Percentiles rank a stretch among this genome's conserved stretches.
Evolutionary conservation across 1,140 invertebrate species (phyloP).

Genomic region (Sipha flava): DNA sequence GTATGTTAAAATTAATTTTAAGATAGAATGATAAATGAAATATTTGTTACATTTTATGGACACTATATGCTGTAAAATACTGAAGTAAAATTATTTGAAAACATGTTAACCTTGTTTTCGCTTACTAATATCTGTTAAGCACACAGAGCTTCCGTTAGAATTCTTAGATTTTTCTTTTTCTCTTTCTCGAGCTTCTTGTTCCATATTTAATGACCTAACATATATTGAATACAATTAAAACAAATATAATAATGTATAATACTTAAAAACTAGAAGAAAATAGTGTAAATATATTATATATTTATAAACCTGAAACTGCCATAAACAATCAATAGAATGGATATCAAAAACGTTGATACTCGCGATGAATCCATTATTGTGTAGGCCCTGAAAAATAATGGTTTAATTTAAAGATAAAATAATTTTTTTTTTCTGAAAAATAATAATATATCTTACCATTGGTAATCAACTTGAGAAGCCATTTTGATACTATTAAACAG

Average conservation of each 20-base stretch:
- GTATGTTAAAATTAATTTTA: no score
- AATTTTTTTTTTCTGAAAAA: neutral
- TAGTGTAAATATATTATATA: neutral
- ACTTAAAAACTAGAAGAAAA: neutral
- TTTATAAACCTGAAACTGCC: slow-evolving; percentile 69
- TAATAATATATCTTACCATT: slow-evolving; percentile 29
- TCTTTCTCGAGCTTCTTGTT: slow-evolving; percentile 80
- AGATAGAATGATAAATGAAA: no score
- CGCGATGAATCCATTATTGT: slow-evolving; percentile 93
- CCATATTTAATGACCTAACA: slow-evolving; percentile 84
- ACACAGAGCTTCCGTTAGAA: slow-evolving; percentile 37
- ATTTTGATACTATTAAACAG: neutral
- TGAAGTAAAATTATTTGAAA: slow-evolving; percentile 11
- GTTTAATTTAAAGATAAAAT: neutral
- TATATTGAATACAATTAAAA: slow-evolving; percentile 18
- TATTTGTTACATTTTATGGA: neutral
- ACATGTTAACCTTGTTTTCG: slow-evolving; percentile 28
- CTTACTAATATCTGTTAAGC: slow-evolving; percentile 33
- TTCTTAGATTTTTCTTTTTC: slow-evolving; percentile 67
- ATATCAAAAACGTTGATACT: slow-evolving; percentile 93
- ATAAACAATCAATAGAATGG: slow-evolving; percentile 94
- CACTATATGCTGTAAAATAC: neutral
- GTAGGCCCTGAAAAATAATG: slow-evolving; percentile 61
- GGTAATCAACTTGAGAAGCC: slow-evolving; percentile 34
- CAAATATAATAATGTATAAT: neutral